phyloP scores from a whole-genome alignment of 2,888 invertebrate genomes.

The Amphipyra berbera region DNA sequence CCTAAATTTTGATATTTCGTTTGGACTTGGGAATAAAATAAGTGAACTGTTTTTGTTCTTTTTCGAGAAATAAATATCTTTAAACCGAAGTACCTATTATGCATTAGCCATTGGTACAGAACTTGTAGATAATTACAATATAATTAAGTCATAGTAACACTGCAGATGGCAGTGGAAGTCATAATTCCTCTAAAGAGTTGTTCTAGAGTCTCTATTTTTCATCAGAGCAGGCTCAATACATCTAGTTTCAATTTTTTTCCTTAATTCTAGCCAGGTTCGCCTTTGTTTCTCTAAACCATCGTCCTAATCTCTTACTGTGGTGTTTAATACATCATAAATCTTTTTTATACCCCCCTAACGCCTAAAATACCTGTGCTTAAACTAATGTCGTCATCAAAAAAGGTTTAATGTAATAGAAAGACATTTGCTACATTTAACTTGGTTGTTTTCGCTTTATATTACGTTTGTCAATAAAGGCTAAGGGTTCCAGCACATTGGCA shows the following conservation, averaged over 20 bases:
- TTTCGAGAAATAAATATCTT: no score
- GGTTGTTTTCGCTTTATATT: conserved; percentile 42
- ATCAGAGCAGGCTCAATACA: not conserved
- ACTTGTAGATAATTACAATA: no score
- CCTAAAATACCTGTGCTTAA: conserved; percentile 50
- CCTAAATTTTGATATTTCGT: not conserved
- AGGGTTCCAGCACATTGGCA: conserved; percentile 1
- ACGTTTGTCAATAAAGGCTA: conserved; percentile 30
- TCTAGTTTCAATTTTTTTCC: not conserved
- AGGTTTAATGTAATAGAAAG: conserved; percentile 71
- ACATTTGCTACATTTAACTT: conserved; percentile 72
- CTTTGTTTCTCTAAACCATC: conserved; percentile 39
- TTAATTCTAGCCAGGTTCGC: not conserved
- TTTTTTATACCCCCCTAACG: conserved; percentile 46
- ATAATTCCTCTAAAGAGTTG: no score
- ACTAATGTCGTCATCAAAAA: conserved; percentile 62
- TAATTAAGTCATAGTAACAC: no score
- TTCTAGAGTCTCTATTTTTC: not conserved
- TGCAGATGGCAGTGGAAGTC: no score
- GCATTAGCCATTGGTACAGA: no score
- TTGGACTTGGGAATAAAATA: not conserved
- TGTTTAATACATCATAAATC: conserved; percentile 53
- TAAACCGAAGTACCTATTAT: no score
- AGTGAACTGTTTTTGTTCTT: not conserved
- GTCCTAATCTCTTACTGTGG: conserved; percentile 43